These are phyloP conservation scores for Philypnodon macrostomus DNA, from an alignment of 2,797 vertebrate species.

Conservation along the genomic window DNA sequence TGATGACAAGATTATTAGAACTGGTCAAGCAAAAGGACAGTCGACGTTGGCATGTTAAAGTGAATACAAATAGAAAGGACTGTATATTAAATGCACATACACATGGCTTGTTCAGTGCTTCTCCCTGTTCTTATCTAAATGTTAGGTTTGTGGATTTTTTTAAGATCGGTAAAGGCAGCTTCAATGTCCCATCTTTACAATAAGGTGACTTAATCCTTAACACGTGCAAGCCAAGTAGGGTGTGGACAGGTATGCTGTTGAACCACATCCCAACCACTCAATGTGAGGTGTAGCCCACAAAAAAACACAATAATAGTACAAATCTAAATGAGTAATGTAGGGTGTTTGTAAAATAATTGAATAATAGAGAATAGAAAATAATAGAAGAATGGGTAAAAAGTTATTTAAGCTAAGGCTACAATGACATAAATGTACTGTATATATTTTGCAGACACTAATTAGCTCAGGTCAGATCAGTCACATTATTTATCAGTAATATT, in stretches of 20 bases:
- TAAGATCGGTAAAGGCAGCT: background rate
- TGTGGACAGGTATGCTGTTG: slow-evolving; percentile 25
- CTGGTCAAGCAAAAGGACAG: slow-evolving; percentile 25
- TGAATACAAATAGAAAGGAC: background rate
- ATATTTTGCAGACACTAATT: background rate
- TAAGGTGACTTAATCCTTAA: slow-evolving; percentile 22
- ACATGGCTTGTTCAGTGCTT: background rate
- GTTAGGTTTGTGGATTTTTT: background rate
- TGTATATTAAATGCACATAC: too few relatives aligned
- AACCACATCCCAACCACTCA: slow-evolving; percentile 3
- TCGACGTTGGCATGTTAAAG: slow-evolving; percentile 45
- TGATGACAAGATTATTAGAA: slow-evolving; percentile 12
- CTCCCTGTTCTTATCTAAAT: background rate
- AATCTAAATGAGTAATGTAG: too few relatives aligned
- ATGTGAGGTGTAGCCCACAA: background rate
- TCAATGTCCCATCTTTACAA: background rate
- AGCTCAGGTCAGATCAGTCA: background rate
- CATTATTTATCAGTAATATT: background rate
- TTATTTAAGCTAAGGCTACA: too few relatives aligned
- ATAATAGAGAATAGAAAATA: too few relatives aligned
- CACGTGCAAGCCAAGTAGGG: background rate
- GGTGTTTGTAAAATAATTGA: too few relatives aligned
- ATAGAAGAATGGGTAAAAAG: too few relatives aligned
- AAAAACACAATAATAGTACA: background rate
- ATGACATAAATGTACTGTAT: background rate